Percentiles rank a stretch among this genome's conserved stretches.
These are phyloP conservation scores for Lycorma delicatula DNA, from an alignment of 1,140 invertebrate genomes.

Conservation along the genomic window DNA sequence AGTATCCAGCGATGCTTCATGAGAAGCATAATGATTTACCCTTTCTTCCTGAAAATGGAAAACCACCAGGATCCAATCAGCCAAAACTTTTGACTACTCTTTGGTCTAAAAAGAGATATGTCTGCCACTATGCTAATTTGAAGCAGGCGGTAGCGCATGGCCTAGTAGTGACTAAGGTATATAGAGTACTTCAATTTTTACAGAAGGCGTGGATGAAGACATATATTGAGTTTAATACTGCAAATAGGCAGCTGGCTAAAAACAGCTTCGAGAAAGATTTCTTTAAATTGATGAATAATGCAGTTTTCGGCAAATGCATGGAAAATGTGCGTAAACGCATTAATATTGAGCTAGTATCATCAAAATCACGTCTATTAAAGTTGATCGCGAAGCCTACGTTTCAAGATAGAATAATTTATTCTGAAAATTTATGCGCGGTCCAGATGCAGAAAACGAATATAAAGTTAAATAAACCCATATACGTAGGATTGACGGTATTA, in stretches of 20 bases:
- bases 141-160: slow-evolving; percentile 26
- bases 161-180: slow-evolving; percentile 32
- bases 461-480: no score
- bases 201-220: slow-evolving; percentile 31
- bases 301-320: no score
- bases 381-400: no score
- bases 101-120: slow-evolving; percentile 9
- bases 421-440: no score
- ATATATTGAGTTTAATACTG: slow-evolving; percentile 34
- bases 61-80: background rate
- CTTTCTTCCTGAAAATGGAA: slow-evolving; percentile 35
- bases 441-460: no score
- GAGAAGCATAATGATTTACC: slow-evolving; percentile 44
- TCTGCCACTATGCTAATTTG: no score
- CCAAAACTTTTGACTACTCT: slow-evolving; percentile 16
- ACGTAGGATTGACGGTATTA: no score
- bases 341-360: no score
- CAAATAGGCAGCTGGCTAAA: slow-evolving; percentile 26
- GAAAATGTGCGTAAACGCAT: no score
- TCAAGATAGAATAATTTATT: no score
- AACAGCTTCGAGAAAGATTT: slow-evolving; percentile 35
- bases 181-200: slow-evolving; percentile 32
- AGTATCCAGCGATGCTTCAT: slow-evolving; percentile 38
- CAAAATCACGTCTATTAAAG: no score
- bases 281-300: slow-evolving; percentile 36